These are phyloP conservation scores for Drosophila kuntzei DNA, from an alignment of 2,888 invertebrate genomes.

Conservation along the genomic window DNA sequence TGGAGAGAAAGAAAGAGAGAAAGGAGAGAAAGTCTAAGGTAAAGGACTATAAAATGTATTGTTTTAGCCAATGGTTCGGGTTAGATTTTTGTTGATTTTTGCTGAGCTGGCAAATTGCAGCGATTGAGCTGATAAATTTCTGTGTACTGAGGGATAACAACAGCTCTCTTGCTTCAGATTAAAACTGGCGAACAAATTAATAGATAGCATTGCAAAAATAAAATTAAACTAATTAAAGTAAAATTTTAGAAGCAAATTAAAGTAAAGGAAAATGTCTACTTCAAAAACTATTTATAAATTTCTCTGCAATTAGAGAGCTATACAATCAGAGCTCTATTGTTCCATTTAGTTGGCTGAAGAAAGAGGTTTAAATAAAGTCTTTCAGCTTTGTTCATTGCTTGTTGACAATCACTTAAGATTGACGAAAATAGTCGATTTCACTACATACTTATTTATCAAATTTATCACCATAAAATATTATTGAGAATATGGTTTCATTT, in stretches of 20 bases:
- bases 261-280: not conserved
- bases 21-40: conserved; percentile 6
- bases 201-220: not conserved
- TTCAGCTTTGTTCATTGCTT: not conserved
- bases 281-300: not conserved
- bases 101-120: conserved; percentile 53
- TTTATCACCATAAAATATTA: not conserved
- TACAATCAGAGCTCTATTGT: not conserved
- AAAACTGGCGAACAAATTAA: conserved; percentile 3
- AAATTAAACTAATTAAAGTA: conserved; percentile 11
- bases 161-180: conserved; percentile 37
- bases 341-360: too few relatives aligned
- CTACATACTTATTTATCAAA: not conserved
- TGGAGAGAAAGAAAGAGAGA: not conserved
- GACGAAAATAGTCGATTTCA: not conserved
- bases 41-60: conserved; percentile 36
- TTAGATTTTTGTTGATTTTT: conserved; percentile 46
- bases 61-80: conserved; percentile 13
- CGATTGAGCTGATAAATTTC: conserved; percentile 55
- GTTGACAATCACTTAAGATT: too few relatives aligned
- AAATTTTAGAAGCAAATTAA: not conserved
- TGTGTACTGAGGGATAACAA: conserved; percentile 21
- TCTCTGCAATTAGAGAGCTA: not conserved
- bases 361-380: not conserved
- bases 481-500: not conserved